Evolutionary conservation across 2,113 vertebrate genomes (phyloP).

Genomic region (Egretta garzetta): DNA sequence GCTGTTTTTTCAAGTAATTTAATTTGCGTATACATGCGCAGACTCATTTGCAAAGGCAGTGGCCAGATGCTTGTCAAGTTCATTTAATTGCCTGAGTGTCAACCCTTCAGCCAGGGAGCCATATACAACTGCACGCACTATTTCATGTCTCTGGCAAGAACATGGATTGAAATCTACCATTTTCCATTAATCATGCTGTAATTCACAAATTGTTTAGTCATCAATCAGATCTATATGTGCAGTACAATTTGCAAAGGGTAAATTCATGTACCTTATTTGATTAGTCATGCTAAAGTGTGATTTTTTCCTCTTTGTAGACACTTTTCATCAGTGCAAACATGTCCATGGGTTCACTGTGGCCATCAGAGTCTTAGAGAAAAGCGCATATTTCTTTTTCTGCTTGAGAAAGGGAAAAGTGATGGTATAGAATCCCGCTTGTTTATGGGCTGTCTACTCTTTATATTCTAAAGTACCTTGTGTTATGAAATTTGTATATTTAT

Average conservation of each 20-base stretch:
- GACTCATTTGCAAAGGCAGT: not conserved
- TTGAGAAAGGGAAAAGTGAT: not conserved
- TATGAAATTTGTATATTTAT: not conserved
- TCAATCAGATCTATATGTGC: not conserved
- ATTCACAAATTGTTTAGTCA: not conserved
- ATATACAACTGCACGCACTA: not conserved
- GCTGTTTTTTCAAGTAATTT: not conserved
- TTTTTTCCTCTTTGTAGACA: not conserved
- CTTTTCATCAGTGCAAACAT: not conserved
- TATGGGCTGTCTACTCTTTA: not conserved
- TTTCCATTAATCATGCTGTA: slow-evolving; percentile 42
- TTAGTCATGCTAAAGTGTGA: not conserved
- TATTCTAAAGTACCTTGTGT: not conserved
- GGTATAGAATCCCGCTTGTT: rapidly evolving
- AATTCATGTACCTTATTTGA: not conserved
- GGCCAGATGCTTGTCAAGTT: slow-evolving; percentile 3
- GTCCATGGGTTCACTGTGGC: not conserved
- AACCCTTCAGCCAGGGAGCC: not conserved
- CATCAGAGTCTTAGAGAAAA: not conserved
- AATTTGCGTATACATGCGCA: not conserved
- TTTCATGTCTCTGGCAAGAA: slow-evolving; percentile 23
- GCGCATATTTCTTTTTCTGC: rapidly evolving
- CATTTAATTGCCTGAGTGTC: not conserved
- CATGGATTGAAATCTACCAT: slow-evolving; percentile 5
- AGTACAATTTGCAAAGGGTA: not conserved